phyloP scores from a whole-genome alignment of 2,113 vertebrate genomes.

The Xerus inauris region DNA sequence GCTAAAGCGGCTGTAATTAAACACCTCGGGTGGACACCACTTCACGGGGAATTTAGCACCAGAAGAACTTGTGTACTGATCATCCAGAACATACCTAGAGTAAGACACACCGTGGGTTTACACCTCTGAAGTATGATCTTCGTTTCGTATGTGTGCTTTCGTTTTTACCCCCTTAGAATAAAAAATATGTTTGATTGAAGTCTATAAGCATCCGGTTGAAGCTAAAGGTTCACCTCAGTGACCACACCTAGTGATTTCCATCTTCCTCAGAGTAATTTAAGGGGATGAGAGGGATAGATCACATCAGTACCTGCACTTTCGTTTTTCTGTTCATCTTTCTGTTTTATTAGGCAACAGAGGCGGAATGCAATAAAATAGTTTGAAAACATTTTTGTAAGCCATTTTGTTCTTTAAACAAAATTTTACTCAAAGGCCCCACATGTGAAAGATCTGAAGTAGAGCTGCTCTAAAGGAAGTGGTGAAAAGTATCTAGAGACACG shows the following conservation, averaged over 20 bases:
- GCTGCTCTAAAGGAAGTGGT: constrained; percentile 59
- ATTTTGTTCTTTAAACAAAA: constrained; percentile 42
- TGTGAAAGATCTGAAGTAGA: constrained; percentile 24
- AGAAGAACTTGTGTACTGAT: constrained; percentile 95
- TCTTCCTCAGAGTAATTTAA: not conserved
- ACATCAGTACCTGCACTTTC: not conserved
- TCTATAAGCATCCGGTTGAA: constrained; percentile 23
- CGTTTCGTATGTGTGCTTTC: not conserved
- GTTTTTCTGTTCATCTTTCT: not conserved
- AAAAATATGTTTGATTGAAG: constrained; percentile 45
- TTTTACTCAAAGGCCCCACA: not conserved
- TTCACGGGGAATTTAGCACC: constrained; percentile 96
- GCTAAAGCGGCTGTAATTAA: constrained; percentile 96
- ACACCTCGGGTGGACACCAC: constrained; percentile 97
- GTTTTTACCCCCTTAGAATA: not conserved
- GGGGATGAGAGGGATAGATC: not conserved
- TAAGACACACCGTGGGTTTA: not conserved
- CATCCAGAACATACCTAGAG: constrained; percentile 94
- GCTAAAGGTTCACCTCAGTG: not conserved
- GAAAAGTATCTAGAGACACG: not conserved
- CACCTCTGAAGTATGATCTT: accelerated
- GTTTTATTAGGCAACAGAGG: not conserved
- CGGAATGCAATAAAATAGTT: not conserved
- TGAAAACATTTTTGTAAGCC: not conserved
- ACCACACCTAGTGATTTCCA: not conserved